phyloP scores from a whole-genome alignment of 2,888 invertebrate species.

The Eumerus sabulonum region DNA sequence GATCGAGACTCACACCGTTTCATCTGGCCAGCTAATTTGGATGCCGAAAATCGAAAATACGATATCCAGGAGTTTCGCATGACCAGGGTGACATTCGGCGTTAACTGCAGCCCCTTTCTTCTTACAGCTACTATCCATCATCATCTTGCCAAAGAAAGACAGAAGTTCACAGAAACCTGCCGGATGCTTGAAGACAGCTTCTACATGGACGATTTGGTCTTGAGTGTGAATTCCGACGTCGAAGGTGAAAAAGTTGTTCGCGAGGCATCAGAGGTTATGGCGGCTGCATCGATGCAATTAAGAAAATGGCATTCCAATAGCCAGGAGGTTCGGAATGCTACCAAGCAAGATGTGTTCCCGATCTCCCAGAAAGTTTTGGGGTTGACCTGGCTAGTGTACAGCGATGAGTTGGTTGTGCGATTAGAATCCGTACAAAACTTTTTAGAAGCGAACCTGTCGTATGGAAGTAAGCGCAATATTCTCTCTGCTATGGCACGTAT shows the following conservation, averaged over 20 bases:
- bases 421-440: slow-evolving; percentile 3
- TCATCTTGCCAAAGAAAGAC: too few relatives aligned
- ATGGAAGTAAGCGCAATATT: slow-evolving; percentile 5
- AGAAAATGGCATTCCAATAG: slow-evolving; percentile 5
- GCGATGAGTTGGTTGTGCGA: slow-evolving; percentile 1
- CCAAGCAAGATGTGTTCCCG: not conserved
- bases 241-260: not conserved
- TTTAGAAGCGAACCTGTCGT: not conserved
- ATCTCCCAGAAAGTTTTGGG: slow-evolving; percentile 11
- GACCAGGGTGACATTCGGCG: too few relatives aligned
- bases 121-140: too few relatives aligned
- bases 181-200: too few relatives aligned
- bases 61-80: too few relatives aligned
- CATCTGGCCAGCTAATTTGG: too few relatives aligned
- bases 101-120: too few relatives aligned
- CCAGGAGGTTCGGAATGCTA: slow-evolving; percentile 1
- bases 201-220: too few relatives aligned
- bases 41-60: too few relatives aligned
- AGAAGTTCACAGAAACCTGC: too few relatives aligned
- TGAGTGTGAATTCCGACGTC: not conserved
- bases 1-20: too few relatives aligned
- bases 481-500: slow-evolving; percentile 1
- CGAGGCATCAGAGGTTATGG: not conserved
- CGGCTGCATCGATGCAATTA: not conserved
- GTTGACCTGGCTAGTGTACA: not conserved